phyloP scores from a whole-genome alignment of 2,113 vertebrate genomes.

The Chascanopsetta lugubris region DNA sequence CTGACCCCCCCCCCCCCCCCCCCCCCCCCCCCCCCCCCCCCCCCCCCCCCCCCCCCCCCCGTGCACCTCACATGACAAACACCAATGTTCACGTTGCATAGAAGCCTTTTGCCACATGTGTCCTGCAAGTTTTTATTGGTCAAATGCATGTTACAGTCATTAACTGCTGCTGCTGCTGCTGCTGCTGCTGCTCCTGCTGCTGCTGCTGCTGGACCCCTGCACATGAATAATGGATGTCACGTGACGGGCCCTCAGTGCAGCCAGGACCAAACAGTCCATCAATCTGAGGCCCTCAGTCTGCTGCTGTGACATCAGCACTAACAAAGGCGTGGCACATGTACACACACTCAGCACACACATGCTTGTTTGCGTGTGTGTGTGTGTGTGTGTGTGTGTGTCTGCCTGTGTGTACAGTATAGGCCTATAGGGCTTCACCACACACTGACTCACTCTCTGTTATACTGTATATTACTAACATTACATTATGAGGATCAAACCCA shows the following conservation, averaged over 20 bases:
- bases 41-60: neutral
- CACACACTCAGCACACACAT: neutral
- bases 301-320: slow-evolving; percentile 34
- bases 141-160: neutral
- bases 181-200: neutral
- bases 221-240: slow-evolving; percentile 21
- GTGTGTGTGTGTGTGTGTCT: neutral
- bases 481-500: too few species aligned
- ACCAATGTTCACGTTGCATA: neutral
- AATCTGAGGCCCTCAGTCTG: slow-evolving; percentile 8
- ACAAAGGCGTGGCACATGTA: slow-evolving; percentile 47
- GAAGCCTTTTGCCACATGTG: neutral
- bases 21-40: neutral
- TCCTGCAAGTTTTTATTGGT: neutral
- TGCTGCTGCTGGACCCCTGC: slow-evolving; percentile 8
- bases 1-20: too few species aligned
- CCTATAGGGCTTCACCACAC: too few species aligned
- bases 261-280: neutral
- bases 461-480: too few species aligned
- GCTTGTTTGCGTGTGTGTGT: neutral
- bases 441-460: too few species aligned
- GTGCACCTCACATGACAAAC: neutral
- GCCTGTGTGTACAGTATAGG: too few species aligned
- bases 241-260: slow-evolving; percentile 1
- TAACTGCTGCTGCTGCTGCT: slow-evolving; percentile 9